A percentile compares a stretch with the other conserved stretches of the same genome.
Conservation (phyloP, 2,113 vertebrate species). For the Glareola pratincola region DNA sequence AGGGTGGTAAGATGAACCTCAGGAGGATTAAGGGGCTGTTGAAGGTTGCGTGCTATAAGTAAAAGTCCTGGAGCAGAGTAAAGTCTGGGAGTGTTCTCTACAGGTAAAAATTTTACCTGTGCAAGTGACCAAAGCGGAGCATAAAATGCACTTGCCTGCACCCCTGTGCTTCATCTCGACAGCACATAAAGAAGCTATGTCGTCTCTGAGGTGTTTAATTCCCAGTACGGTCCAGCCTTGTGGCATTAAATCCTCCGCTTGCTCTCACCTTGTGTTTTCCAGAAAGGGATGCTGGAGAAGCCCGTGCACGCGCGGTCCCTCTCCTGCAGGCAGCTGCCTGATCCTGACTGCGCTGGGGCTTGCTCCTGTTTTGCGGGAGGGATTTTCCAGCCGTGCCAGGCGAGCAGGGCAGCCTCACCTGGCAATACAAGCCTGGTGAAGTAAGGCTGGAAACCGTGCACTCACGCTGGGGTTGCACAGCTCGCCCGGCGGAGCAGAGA, state of each 20-base stretch:
- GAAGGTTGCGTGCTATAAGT: background rate
- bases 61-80: background rate
- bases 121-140: background rate
- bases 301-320: rapidly evolving
- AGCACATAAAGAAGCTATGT: rapidly evolving
- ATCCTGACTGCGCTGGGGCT: background rate
- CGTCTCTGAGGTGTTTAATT: background rate
- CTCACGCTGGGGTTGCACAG: background rate
- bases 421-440: background rate
- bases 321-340: background rate
- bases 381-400: background rate
- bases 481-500: background rate
- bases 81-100: background rate
- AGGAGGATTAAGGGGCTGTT: background rate
- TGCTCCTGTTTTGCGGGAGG: background rate
- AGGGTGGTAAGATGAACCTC: background rate
- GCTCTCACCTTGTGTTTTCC: background rate
- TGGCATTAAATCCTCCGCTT: background rate
- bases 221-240: rapidly evolving
- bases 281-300: background rate
- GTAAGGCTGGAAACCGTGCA: background rate
- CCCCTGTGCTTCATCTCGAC: background rate
- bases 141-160: background rate
- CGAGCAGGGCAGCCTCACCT: background rate
- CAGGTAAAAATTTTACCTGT: too few relatives aligned